Base-by-base conservation (phyloP, 2,888 invertebrate species). In the Muschampia plurimacula region DNA sequence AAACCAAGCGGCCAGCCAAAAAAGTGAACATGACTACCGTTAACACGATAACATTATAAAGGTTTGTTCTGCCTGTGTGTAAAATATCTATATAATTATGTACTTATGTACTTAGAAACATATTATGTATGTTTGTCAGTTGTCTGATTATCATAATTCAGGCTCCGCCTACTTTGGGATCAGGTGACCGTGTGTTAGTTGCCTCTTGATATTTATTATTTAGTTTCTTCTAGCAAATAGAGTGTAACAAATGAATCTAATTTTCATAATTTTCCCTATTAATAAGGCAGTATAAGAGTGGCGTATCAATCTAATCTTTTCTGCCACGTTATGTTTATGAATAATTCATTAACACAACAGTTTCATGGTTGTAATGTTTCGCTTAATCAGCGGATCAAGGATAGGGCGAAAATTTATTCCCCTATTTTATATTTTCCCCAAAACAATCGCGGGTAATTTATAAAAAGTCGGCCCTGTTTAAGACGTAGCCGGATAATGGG, bases 371-470 rank as follows among this genome's bases (percentile, higher is more conserved):
- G 22, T 59, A 52, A 36, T 57, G 46, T 70, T 65, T 70, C 13
- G 70, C 70, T 28, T 69, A 64, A 69, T 69, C 64, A 69, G 64
- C 64, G 69, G n/a, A 49, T 49, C 49, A n/a, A 4, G 70, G 12
- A 57, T 36, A 69, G 32, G 59, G 57, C 55, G 52, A 55, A 57
- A 70, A 70, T 64, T 59, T 32, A 59, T 13, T 59, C 32, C 13
- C 13, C 59, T 32, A 52, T 52, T 32, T 59, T 59, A 32, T 22
- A 57, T 57, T 57, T 57, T 57, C 57, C 57, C 57, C 57, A 57
- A 52, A 52, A 52, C 57, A 52, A 52, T 22, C 57, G 2, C 15
- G 22, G 13, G 57, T 57, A 57, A 57, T 22, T 22, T 28, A 57
- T 8, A 57, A 44, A 39, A 39, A 49, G 49, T 49, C 3, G 3